Base-by-base conservation (phyloP, 2,888 invertebrate species). In the Aphrophora alni region DNA sequence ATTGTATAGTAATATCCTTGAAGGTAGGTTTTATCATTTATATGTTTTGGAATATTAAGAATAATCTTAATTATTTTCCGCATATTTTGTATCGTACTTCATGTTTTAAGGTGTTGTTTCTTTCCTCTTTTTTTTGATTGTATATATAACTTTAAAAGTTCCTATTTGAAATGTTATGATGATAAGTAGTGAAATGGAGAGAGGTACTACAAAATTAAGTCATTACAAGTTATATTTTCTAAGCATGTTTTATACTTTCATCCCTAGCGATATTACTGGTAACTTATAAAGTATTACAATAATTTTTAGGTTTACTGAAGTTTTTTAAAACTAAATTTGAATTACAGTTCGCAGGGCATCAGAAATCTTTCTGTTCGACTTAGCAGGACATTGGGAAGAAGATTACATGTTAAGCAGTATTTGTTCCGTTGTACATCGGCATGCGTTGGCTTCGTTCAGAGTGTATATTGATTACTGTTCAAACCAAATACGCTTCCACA, bases 391-490 rank as follows among this genome's bases (percentile, higher is more conserved):
- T 38, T 78, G 80, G 82, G 77, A 80, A 44, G 72, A 78, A 14
- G 82, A 82, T 70, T 74, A 78, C 44, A 71, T 82, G 72, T 26
- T 82, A 74, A 74, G 70, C 8, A 74, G 78, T 25, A 73, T 82
- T 10, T 82, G 71, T 25, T 71, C 77, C 8, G 77, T 78, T 12
- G 75, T 82, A 28, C 59, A 80, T 14, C 75, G 72, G 21, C 82
- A 82, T 51, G 38, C 78, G 0, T 7, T 70, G 10, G 51, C 78
- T 10, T 70, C 80, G 5, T 78, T 82, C 71, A 75, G 79, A 26
- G 80, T 80, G 0, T 82, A 82, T 24, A 69, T 82, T 7, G 80
- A 78, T 24, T 82, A 78, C 75, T 82, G 82, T 38, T 68, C 80
- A 2, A 80, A 81, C 74, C 82, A 82, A 78, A 27, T 82, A n/a